These are phyloP conservation scores for Rhodeus uyekii DNA, from an alignment of 2,797 vertebrate species.

Conservation along the genomic window DNA sequence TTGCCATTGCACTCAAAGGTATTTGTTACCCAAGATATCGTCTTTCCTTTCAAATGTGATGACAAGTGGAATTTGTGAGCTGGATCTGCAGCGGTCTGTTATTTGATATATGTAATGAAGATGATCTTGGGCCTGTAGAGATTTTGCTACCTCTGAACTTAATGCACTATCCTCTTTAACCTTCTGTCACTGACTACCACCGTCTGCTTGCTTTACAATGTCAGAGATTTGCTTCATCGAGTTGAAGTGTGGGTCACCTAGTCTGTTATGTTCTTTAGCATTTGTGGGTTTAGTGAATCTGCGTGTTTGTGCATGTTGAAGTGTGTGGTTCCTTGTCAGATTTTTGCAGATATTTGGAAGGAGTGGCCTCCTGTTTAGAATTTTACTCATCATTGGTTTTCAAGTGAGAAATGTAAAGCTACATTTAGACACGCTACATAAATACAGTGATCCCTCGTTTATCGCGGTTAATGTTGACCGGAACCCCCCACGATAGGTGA, in stretches of 20 bases:
- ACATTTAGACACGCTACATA: background rate
- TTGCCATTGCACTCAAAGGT: background rate
- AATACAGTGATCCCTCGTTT: too few relatives aligned
- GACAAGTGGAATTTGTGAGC: background rate
- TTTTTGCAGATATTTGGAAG: background rate
- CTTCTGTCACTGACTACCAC: background rate
- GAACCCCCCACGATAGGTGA: too few relatives aligned
- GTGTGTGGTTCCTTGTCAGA: background rate
- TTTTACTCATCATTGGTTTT: background rate
- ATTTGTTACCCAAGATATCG: constrained; percentile 28
- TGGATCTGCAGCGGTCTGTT: constrained; percentile 11
- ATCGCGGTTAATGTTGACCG: too few relatives aligned
- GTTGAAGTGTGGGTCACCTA: background rate
- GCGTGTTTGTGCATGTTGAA: constrained; percentile 20
- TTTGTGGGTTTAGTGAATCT: background rate
- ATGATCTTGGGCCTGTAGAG: background rate
- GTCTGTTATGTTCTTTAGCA: background rate
- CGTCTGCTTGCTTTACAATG: background rate
- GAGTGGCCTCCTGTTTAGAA: background rate
- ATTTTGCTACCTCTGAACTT: constrained; percentile 7
- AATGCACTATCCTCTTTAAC: constrained; percentile 16
- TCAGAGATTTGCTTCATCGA: constrained; percentile 13
- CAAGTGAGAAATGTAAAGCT: background rate
- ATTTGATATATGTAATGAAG: constrained; percentile 24
- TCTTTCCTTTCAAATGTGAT: constrained; percentile 26